Conservation (phyloP, 2,888 invertebrate genomes). For the Sphinx pinastri region DNA sequence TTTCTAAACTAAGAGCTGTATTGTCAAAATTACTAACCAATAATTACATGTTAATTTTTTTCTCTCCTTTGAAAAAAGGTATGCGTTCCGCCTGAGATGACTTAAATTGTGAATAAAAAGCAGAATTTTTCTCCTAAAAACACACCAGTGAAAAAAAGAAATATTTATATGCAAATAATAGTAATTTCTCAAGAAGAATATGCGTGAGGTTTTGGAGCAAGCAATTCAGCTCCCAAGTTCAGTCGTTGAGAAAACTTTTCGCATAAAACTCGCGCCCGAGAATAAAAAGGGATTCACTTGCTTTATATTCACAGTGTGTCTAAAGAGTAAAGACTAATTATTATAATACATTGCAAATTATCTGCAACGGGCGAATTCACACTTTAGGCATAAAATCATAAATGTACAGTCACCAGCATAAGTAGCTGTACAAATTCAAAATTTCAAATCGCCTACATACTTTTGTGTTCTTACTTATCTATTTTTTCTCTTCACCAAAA, state of each 20-base stretch:
- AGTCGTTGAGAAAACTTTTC: slow-evolving; percentile 52
- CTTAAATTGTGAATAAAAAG: background rate
- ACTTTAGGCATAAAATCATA: no score
- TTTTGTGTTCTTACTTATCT: no score
- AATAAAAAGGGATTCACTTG: slow-evolving; percentile 44
- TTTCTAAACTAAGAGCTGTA: no score
- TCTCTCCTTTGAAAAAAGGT: no score
- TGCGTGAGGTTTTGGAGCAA: slow-evolving; percentile 37
- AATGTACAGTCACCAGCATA: no score
- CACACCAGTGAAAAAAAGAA: background rate
- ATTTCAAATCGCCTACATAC: no score
- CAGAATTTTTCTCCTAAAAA: background rate
- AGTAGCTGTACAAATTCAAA: no score
- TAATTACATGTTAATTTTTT: no score
- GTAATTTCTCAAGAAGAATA: slow-evolving; percentile 41
- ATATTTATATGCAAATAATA: slow-evolving; percentile 44
- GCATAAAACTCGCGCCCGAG: slow-evolving; percentile 51
- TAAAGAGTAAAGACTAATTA: background rate
- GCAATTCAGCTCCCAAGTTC: slow-evolving; percentile 43
- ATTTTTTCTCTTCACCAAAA: no score
- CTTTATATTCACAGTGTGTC: slow-evolving; percentile 28
- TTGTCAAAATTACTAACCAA: no score
- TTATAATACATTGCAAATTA: background rate
- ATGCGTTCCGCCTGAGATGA: no score
- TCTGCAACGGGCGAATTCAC: no score